Evolutionary conservation across 2,888 invertebrate genomes (phyloP), one percentile per base, ranked within the genome.

Genomic region (Clanis bilineata): DNA sequence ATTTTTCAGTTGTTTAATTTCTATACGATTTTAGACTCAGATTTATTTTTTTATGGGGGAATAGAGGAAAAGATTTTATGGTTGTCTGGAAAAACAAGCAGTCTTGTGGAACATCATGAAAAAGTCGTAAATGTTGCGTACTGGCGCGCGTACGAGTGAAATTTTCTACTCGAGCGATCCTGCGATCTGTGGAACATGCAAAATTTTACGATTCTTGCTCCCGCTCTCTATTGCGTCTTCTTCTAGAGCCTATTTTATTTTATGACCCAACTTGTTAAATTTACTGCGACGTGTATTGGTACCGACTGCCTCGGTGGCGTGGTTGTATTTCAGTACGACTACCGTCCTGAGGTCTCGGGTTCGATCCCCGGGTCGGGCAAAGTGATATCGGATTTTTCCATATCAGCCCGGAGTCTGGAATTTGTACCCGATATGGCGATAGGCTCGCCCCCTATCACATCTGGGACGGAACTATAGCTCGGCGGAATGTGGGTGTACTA

Each of bases 71-170:
- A 76, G 77, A 81, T 83, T 86, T 87, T 85, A 88, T 80, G 79
- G 77, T 73, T 74, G 79, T 80, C 78, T 80, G 72, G 74, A 76
- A 71, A 73, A 76, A 76, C 74, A 82, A 71, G 73, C 76, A 76
- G 82, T 76, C 81, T 81, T 78, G 77, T 82, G 80, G 72, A 78
- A 80, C 77, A 82, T 81, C 83, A 81, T 88, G 83, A 85, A 88
- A 88, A 84, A 77, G 76, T 84, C 88, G 88, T 88, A 89, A 90
- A 90, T 80, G 86, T 80, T 82, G 82, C 83, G 80, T 84, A 82
- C 77, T 77, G 77, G 78, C 78, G 76, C 78, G 76, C 79, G 78
- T 82, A 79, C 80, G 77, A 82, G 79, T 79, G 79, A 82, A 86
- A 88, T 88, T 88, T 87, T 85, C 82, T 79, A 74, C 79, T 82